Conservation (phyloP, 1,140 invertebrate genomes). For the Andricus grossulariae region DNA sequence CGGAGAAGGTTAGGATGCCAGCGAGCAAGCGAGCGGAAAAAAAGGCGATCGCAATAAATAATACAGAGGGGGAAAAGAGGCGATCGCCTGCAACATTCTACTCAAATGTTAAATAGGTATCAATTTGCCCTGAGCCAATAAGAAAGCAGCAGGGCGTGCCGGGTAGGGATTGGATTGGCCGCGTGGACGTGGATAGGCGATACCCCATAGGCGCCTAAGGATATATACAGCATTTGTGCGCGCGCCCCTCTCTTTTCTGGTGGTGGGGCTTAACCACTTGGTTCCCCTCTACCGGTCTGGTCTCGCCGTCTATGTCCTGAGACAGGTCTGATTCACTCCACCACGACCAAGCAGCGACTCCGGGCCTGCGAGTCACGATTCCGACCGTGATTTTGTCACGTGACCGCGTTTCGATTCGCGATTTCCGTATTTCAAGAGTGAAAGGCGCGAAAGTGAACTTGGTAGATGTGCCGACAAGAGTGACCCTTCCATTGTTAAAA, state of each 20-base stretch:
- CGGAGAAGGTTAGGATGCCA: constrained; percentile 41
- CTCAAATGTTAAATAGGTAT: constrained; percentile 75
- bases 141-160: constrained; percentile 56
- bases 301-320: constrained; percentile 52
- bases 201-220: constrained; percentile 34
- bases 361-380: constrained; percentile 53
- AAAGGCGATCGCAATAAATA: constrained; percentile 71
- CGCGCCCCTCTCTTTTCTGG: constrained; percentile 36
- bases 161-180: constrained; percentile 47
- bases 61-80: constrained; percentile 60
- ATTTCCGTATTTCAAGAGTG: neutral
- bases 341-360: constrained; percentile 56
- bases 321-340: constrained; percentile 58
- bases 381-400: constrained; percentile 35
- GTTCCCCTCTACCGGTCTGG: constrained; percentile 55
- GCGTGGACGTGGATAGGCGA: constrained; percentile 32
- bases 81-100: constrained; percentile 71
- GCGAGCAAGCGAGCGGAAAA: constrained; percentile 40
- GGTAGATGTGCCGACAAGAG: constrained; percentile 9
- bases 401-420: neutral
- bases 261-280: constrained; percentile 63
- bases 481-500: neutral
- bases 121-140: constrained; percentile 70
- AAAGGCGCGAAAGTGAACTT: neutral
- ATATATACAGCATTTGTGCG: constrained; percentile 44